Evolutionary conservation across 2,888 invertebrate species (phyloP), one percentile per base, ranked within the genome.

Genomic region (Ptilodon capucinus): DNA sequence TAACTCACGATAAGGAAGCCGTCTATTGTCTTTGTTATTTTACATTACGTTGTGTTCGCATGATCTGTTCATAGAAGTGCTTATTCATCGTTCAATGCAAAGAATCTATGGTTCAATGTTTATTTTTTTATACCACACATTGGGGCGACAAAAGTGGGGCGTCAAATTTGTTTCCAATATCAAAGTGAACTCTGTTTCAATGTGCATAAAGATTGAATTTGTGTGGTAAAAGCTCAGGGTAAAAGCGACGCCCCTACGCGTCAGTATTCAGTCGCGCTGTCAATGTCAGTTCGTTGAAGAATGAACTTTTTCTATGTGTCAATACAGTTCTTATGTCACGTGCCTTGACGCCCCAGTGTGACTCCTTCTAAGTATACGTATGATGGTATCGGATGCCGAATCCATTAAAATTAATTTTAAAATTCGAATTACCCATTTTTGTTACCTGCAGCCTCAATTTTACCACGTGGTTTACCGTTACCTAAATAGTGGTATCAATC

Each of bases 401-500:
- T 54, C 58, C 57, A 60, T 65, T 60, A 64, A 43, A 68, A 70
- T 68, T 55, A 64, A 65, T 62, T 63, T 60, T 58, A 62, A 66
- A 65, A 71, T 71, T 68, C 59, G 63, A 57, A 67, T 64, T 62
- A 65, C 59, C 60, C 57, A 67, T 71, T 70, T 69, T 64, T 38
- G 58, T 63, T 67, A 70, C 68, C 63, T 64, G 70, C 67, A 62
- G 67, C 67, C 69, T 69, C 70, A 74, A 74, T 74, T 72, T 77
- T 60, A 67, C 63, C 61, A 47, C 57, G 74, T 73, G 74, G 60
- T 73, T 69, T 79, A 82, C 84, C 79, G 82, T 82, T 84, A 84
- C 57, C 75, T 76, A 79, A 82, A 79, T 81, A 76, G 74, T 76
- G 62, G 69, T 75, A 84, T 85, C 78, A 84, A 84, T 84, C 84